Evolutionary conservation across 2,797 vertebrate genomes (phyloP), one percentile per base, ranked within the genome.

Genomic region (Trachurus trachurus): DNA sequence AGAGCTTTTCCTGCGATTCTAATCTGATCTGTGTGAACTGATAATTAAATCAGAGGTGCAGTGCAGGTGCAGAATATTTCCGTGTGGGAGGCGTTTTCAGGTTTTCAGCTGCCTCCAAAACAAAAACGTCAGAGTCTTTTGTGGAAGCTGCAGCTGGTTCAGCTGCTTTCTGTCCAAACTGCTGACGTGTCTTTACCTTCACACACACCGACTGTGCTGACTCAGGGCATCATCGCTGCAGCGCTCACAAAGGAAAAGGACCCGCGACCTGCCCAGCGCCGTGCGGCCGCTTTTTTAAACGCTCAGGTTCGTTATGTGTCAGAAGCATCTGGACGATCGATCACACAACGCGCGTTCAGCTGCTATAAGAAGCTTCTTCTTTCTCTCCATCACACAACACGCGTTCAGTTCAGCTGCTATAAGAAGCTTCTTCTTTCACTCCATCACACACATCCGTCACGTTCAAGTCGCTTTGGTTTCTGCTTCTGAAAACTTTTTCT

Each of bases 81-180:
- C 7, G 1, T 0, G 64, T 6, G 22, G 60, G 62, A 76, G 69
- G 64, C 59, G 64, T 40, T 70, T 69, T 54, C 50, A 39, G 29
- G 21, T 54, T 73, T 71, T 68, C 72, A 71, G 65, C 62, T 19
- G 53, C 50, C 62, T 64, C 34, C 34, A 74, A 81, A 81, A 86
- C 82, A 26, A 87, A 85, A 79, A 59, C 67, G 39, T 62, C 34
- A 5, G 61, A 75, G 71, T 66, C 54, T 65, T 76, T 83, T 84
- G 84, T 82, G 22, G 75, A 62, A 21, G 66, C 47, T 52, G 74
- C 56, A 58, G 80, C 84, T 83, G 61, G 63, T 78, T 90, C 86
- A 86, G 90, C 85, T 71, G 72, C 68, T 94, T 94, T 92, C 86
- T 88, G 81, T 85, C 5, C 76, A 93, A 94, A 94, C 81, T 92